Evolutionary conservation across 1,140 invertebrate genomes (phyloP).

Genomic region (Brachionus manjavacas): DNA sequence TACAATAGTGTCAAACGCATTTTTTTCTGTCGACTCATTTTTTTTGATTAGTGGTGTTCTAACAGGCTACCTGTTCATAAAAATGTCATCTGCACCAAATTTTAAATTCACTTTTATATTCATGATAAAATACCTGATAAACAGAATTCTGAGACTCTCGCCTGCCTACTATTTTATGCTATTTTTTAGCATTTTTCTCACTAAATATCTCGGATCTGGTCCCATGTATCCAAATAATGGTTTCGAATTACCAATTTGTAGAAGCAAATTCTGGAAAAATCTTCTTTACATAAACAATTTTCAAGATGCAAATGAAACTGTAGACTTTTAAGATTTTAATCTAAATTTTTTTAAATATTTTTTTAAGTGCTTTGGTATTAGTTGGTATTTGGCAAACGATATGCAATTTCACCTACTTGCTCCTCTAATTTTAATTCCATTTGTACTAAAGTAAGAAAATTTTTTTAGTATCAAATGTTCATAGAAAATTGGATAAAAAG

Average conservation of each 20-base stretch:
- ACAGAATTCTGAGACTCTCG: slow-evolving; percentile 7
- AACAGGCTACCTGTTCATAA: background rate
- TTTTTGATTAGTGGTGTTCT: slow-evolving; percentile 29
- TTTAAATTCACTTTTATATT: background rate
- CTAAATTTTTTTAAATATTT: slow-evolving; percentile 47
- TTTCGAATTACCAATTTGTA: background rate
- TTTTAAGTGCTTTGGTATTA: slow-evolving; percentile 62
- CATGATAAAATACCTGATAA: background rate
- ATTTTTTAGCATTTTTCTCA: slow-evolving; percentile 12
- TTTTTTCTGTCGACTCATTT: slow-evolving; percentile 35
- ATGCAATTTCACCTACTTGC: slow-evolving; percentile 71
- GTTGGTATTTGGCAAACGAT: slow-evolving; percentile 76
- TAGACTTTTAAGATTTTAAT: background rate
- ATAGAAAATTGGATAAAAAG: no score
- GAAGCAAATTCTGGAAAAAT: background rate
- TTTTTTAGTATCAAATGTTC: no score
- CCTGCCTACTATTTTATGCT: slow-evolving; percentile 11
- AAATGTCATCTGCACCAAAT: background rate
- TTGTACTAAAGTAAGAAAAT: slow-evolving; percentile 36
- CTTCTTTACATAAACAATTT: slow-evolving; percentile 62
- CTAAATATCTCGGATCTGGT: slow-evolving; percentile 9
- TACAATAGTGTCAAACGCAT: slow-evolving; percentile 24
- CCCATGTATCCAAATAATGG: slow-evolving; percentile 25
- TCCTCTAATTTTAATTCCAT: slow-evolving; percentile 60
- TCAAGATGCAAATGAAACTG: slow-evolving; percentile 59